phyloP scores from a whole-genome alignment of 1,140 invertebrate species.

The Nasonia longicornis region DNA sequence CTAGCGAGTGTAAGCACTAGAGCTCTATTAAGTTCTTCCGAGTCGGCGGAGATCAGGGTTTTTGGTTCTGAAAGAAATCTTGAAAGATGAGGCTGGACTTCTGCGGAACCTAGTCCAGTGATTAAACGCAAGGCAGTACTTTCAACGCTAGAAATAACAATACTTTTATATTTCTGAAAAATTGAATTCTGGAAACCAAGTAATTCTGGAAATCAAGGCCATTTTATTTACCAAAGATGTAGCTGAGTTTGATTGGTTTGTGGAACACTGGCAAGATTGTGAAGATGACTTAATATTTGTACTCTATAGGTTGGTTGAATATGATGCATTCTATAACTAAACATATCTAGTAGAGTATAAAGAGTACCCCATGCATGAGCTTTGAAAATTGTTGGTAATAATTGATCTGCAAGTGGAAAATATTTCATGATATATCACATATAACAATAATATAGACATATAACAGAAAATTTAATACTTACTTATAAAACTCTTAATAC shows the following conservation, averaged over 20 bases:
- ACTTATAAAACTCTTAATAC: conserved; percentile 97
- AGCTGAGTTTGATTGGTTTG: conserved; percentile 96
- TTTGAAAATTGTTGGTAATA: conserved; percentile 91
- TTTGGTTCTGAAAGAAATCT: conserved; percentile 90
- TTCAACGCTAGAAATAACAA: conserved; percentile 79
- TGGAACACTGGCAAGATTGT: conserved; percentile 87
- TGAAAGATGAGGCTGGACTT: conserved; percentile 91
- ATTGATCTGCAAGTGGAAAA: conserved; percentile 75
- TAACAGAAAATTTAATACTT: conserved; percentile 64
- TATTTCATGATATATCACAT: conserved; percentile 28
- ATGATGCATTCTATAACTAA: conserved; percentile 95
- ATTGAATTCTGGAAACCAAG: neutral
- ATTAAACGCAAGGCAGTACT: conserved; percentile 92
- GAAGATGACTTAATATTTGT: conserved; percentile 90
- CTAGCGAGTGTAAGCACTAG: conserved; percentile 93
- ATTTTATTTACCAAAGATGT: conserved; percentile 81
- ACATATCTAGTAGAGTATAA: conserved; percentile 96
- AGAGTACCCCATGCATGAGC: conserved; percentile 94
- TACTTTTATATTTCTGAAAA: conserved; percentile 28
- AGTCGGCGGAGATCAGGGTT: conserved; percentile 89
- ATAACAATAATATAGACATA: conserved; percentile 6
- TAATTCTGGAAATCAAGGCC: neutral
- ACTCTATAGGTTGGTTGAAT: conserved; percentile 95
- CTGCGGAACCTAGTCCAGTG: conserved; percentile 89
- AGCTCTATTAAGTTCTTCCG: conserved; percentile 93